A percentile compares a stretch with the other conserved stretches of the same genome.
phyloP scores from a whole-genome alignment of 2,888 invertebrate genomes.

The Tuberolachnus salignus region DNA sequence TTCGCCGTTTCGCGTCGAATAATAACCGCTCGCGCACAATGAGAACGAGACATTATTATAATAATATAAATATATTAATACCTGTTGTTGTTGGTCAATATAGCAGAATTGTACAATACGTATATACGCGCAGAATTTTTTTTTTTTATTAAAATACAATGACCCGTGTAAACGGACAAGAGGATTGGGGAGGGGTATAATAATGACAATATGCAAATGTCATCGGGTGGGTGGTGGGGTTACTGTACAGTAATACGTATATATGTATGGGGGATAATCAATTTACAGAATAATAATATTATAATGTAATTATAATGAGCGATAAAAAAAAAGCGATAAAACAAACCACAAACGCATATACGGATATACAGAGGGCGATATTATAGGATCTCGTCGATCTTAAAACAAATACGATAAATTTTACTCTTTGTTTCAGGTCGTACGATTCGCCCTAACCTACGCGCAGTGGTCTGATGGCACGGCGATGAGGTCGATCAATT shows the following conservation, averaged over 20 bases:
- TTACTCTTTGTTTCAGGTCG: slow-evolving; percentile 43
- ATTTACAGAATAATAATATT: not conserved
- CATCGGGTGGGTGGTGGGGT: too few relatives aligned
- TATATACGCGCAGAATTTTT: not conserved
- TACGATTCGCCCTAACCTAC: not conserved
- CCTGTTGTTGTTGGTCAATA: slow-evolving; percentile 39
- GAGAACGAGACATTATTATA: slow-evolving; percentile 47
- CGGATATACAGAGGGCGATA: slow-evolving; percentile 10
- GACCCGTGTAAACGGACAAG: slow-evolving; percentile 20
- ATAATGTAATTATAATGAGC: slow-evolving; percentile 44
- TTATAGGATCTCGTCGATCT: slow-evolving; percentile 32
- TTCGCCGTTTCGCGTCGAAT: slow-evolving; percentile 18
- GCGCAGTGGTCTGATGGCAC: slow-evolving; percentile 47
- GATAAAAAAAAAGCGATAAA: slow-evolving; percentile 40
- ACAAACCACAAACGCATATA: slow-evolving; percentile 6
- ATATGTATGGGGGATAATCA: slow-evolving; percentile 15
- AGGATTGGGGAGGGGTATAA: not conserved
- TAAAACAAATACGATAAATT: not conserved
- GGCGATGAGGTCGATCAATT: slow-evolving; percentile 44
- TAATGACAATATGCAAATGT: slow-evolving; percentile 17
- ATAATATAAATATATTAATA: too few relatives aligned
- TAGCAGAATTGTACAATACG: slow-evolving; percentile 16
- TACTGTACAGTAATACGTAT: slow-evolving; percentile 2
- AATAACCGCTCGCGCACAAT: slow-evolving; percentile 45
- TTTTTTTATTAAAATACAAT: slow-evolving; percentile 52